Percentiles rank a stretch among this genome's conserved stretches.
These are phyloP conservation scores for Cepaea nemoralis DNA, from an alignment of 1,140 invertebrate genomes.

Conservation along the genomic window DNA sequence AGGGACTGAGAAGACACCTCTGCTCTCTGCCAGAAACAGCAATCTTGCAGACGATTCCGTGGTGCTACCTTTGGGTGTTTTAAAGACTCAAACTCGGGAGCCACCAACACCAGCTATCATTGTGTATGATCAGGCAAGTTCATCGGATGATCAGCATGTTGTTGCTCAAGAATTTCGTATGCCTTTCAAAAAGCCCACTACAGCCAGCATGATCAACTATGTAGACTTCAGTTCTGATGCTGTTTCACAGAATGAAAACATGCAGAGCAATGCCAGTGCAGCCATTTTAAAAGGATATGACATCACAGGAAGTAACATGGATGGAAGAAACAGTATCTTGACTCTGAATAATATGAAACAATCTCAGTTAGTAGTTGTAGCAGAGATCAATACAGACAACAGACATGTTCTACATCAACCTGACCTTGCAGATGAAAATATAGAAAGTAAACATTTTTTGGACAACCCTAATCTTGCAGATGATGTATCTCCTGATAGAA, in stretches of 20 bases:
- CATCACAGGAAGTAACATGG: background rate
- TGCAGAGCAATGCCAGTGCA: background rate
- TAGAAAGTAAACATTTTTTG: background rate
- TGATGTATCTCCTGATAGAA: background rate
- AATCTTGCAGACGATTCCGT: background rate
- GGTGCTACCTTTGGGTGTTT: background rate
- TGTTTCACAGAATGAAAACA: background rate
- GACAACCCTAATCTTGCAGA: background rate
- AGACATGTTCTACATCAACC: background rate
- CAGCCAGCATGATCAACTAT: conserved; percentile 56
- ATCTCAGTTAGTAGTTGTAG: background rate
- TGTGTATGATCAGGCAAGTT: background rate
- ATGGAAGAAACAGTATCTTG: background rate
- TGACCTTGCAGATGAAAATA: background rate
- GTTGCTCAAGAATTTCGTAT: background rate
- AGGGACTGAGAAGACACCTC: conserved; percentile 49
- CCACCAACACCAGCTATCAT: background rate
- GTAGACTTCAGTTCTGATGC: conserved; percentile 41
- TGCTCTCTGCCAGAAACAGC: conserved; percentile 40
- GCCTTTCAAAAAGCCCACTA: background rate
- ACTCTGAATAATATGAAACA: background rate
- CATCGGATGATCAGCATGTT: background rate
- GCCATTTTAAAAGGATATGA: conserved; percentile 8
- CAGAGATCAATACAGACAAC: conserved; percentile 3
- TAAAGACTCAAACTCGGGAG: background rate